Evolutionary conservation across 2,888 invertebrate genomes (phyloP), one percentile per base, ranked within the genome.

Genomic region (Alentia gelatinosa): DNA sequence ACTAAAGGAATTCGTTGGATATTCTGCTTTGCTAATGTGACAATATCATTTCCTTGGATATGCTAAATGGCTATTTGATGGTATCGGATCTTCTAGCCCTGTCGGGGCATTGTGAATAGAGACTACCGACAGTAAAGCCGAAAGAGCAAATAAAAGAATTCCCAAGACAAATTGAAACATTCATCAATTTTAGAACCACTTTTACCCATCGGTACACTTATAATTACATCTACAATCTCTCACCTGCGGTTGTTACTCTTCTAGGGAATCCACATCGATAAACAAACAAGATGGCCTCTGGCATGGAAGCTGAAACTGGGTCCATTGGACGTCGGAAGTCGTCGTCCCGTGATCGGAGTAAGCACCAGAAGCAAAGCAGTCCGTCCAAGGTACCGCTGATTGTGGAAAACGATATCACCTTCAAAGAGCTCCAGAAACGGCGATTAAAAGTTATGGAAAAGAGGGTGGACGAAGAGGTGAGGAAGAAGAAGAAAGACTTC

Each of bases 371-470:
- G 50, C 0, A 1, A 19, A 19, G 33, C 1, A 86, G 86, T 47
- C 86, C 86, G 33, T 86, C 86, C 86, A 86, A 86, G 50, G 35
- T 86, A 1, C 86, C 86, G 4, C 0, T 86, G 30, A 40, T 93
- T 30, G 91, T 91, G 40, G 79, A 86, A 15, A 93, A 93, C 74
- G 63, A 89, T 35, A 42, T 92, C 75, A 91, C 92, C 23, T 93
- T 93, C 90, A 92, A 92, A 26, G 92, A 88, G 0, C 83, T 91
- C 23, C 93, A 93, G 83, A 68, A 89, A 39, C 68, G 90, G 15
- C 90, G 92, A 26, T 42, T 93, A n/a, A 89, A 90, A 47, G 93
- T 92, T 19, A 91, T 93, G 91, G 93, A 93, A 91, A 92, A 92
- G 89, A 89, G 91, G 56, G 39, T 92, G n/a, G 91, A 92, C 33